phyloP scores from a whole-genome alignment of 2,888 invertebrate species.

The Brachypalpus laphriformis region DNA sequence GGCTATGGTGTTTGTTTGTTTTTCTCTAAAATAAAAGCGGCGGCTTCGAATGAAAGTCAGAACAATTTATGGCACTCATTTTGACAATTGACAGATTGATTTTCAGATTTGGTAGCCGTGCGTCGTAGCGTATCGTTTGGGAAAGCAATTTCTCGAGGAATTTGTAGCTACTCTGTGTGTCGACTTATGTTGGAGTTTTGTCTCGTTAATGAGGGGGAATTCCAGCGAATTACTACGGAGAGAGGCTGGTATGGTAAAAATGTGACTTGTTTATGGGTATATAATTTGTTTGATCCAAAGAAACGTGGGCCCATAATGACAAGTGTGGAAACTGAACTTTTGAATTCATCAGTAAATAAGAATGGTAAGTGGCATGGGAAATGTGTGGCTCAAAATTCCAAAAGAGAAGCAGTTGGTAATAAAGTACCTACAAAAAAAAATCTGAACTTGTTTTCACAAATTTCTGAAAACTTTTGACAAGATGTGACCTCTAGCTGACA shows the following conservation, averaged over 20 bases:
- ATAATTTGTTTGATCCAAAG: constrained; percentile 11
- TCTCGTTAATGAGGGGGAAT: constrained; percentile 33
- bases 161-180: not conserved
- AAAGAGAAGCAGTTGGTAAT: too few species aligned
- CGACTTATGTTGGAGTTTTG: constrained; percentile 1
- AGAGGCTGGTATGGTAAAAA: not conserved
- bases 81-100: constrained; percentile 64
- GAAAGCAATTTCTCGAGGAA: constrained; percentile 4
- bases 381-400: too few species aligned
- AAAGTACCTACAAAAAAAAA: too few species aligned
- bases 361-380: too few species aligned
- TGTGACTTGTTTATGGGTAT: constrained; percentile 38
- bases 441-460: too few species aligned
- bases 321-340: not conserved
- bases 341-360: not conserved
- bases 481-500: too few species aligned
- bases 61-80: constrained; percentile 52
- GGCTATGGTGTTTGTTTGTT: constrained; percentile 9
- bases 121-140: constrained; percentile 1
- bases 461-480: too few species aligned
- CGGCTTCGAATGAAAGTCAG: not conserved
- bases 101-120: constrained; percentile 36
- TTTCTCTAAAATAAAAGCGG: not conserved
- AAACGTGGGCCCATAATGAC: constrained; percentile 15
- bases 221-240: constrained; percentile 18